Evolutionary conservation across 1,140 invertebrate genomes (phyloP), one percentile per base, ranked within the genome.

Genomic region (Procambarus clarkii): DNA sequence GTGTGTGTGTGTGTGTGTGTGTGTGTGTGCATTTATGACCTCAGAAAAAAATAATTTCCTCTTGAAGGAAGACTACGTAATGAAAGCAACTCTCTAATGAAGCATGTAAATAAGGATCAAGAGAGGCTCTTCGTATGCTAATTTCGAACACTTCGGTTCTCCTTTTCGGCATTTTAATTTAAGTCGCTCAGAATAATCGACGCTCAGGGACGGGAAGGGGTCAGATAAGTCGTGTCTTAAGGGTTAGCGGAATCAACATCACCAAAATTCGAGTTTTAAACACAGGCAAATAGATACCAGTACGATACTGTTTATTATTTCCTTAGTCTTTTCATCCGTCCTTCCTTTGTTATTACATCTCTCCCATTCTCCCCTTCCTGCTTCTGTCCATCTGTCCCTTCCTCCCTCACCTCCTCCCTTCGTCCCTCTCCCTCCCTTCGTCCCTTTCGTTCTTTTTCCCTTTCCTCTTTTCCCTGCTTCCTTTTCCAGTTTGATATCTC

Each of bases 91-190:
- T 74, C 69, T 34, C 69, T 74, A 34, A 34, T 74, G 69, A 24
- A 74, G 24, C 5, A 74, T 74, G 69, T 74, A 74, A 74, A 74
- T 74, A 24, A 74, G 69, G 5, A 5, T 1, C n/a, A 5, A 74
- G n/a, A 7, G 15, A 5, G 4, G n/a, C 21, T 21, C n/a, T 74
- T 74, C 64, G 13, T 74, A 74, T 74, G 69, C 60, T 64, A 74
- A 74, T 74, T 3, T 34, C 60, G 2, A 21, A 18, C 5, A 21
- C 7, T 74, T 74, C n/a, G 69, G 24, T 4, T 34, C 69, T 74
- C 24, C n/a, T 74, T 74, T 74, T 74, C 24, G 69, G 69, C 69
- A 74, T 74, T 74, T 74, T 74, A 74, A 34, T 74, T 74, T 4
- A 74, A 74, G n/a, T 74, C n/a, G 69, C n/a, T n/a, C 7, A 34